Evolutionary conservation across 2,113 vertebrate genomes (phyloP).

Genomic region (Sylvilagus bachmani): DNA sequence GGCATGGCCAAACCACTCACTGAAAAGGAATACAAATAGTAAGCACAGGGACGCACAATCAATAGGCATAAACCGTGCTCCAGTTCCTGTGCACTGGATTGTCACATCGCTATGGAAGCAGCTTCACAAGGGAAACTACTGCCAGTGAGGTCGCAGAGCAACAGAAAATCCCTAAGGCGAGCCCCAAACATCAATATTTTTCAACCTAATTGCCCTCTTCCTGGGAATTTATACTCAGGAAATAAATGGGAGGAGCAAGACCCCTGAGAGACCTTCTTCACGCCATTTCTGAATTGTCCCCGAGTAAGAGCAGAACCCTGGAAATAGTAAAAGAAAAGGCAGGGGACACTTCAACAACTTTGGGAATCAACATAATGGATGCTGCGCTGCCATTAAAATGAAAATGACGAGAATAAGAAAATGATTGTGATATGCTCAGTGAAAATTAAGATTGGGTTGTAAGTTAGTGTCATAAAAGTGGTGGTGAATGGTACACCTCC

Average conservation of each 20-base stretch:
- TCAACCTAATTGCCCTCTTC: constrained; percentile 49
- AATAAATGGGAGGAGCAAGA: constrained; percentile 39
- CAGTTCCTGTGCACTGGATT: neutral
- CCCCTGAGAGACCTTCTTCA: neutral
- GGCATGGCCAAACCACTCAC: neutral
- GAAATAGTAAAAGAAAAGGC: neutral
- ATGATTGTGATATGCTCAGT: neutral
- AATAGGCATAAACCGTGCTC: constrained; percentile 42
- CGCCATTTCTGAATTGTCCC: neutral
- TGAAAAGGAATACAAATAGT: constrained; percentile 45
- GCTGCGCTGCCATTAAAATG: neutral
- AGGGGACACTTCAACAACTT: neutral
- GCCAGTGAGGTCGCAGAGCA: constrained; percentile 54
- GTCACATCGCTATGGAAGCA: constrained; percentile 26
- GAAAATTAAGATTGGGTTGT: neutral
- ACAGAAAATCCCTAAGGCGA: constrained; percentile 52
- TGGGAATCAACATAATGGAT: neutral
- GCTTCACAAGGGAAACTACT: constrained; percentile 65
- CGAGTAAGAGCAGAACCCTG: neutral
- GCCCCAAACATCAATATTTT: constrained; percentile 47
- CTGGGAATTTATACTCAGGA: constrained; percentile 51
- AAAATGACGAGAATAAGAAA: constrained; percentile 24
- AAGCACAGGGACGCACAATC: constrained; percentile 2
- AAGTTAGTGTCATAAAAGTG: neutral
- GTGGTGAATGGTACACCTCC: neutral